These are phyloP conservation scores for Acleris emargana DNA, from an alignment of 2,888 invertebrate species.

Conservation along the genomic window DNA sequence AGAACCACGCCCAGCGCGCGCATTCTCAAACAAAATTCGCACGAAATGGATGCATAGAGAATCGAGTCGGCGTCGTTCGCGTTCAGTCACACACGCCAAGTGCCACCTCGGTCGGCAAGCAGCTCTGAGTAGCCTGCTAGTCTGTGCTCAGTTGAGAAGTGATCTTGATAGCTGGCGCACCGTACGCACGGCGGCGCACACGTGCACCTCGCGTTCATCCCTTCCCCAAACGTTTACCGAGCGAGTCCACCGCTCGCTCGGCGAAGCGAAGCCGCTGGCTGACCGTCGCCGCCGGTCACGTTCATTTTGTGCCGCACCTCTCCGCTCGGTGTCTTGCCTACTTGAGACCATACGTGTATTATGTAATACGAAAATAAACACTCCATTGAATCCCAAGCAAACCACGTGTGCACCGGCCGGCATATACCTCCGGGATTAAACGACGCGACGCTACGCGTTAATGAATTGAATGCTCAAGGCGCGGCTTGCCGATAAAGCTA, in stretches of 20 bases:
- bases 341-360: conserved; percentile 53
- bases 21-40: conserved; percentile 74
- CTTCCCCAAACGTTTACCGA: conserved; percentile 55
- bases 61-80: conserved; percentile 59
- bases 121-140: background rate
- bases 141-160: conserved; percentile 64
- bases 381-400: conserved; percentile 53
- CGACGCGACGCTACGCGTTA: conserved; percentile 22
- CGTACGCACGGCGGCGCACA: conserved; percentile 70
- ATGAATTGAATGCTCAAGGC: background rate
- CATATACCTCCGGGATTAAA: conserved; percentile 36
- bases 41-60: conserved; percentile 70
- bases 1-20: conserved; percentile 76
- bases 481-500: conserved; percentile 1
- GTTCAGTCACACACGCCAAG: conserved; percentile 67
- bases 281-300: conserved; percentile 34
- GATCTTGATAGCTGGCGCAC: conserved; percentile 70
- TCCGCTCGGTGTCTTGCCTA: conserved; percentile 45
- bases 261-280: conserved; percentile 36
- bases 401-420: conserved; percentile 63
- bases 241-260: conserved; percentile 58
- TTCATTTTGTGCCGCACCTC: conserved; percentile 40
- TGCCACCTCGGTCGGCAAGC: conserved; percentile 50
- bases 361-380: conserved; percentile 74
- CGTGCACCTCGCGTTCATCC: conserved; percentile 66